Evolutionary conservation across 1,140 invertebrate species (phyloP).

Genomic region (Gerris buenoi): DNA sequence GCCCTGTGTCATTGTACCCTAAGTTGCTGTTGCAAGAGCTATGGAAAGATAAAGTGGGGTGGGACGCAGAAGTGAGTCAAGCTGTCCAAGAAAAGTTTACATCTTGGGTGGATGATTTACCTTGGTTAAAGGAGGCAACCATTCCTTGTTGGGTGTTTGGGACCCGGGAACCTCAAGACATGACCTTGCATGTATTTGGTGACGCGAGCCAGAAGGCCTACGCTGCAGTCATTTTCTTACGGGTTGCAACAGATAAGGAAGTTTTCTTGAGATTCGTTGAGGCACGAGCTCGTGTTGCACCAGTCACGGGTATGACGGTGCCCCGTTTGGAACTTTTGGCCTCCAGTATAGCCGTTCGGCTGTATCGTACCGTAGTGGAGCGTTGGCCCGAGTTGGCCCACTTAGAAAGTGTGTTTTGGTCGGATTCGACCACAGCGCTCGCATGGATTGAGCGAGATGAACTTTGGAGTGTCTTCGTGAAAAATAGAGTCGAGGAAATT

Average conservation of each 20-base stretch:
- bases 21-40: conserved; percentile 25
- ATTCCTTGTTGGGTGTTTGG: not conserved
- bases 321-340: conserved; percentile 28
- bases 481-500: conserved; percentile 20
- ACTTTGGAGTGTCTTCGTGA: conserved; percentile 28
- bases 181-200: conserved; percentile 25
- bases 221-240: conserved; percentile 22
- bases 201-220: conserved; percentile 26
- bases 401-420: conserved; percentile 21
- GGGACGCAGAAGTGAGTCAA: conserved; percentile 16
- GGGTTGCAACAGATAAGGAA: conserved; percentile 7
- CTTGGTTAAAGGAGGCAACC: not conserved
- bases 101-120: not conserved
- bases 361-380: conserved; percentile 19
- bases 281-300: conserved; percentile 23
- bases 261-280: conserved; percentile 7
- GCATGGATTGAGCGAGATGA: conserved; percentile 24
- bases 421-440: conserved; percentile 26
- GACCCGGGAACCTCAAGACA: not conserved
- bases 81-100: not conserved
- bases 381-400: conserved; percentile 13
- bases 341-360: conserved; percentile 23
- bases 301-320: conserved; percentile 23
- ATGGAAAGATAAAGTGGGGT: conserved; percentile 19
- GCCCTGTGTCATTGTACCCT: conserved; percentile 21